Conservation (phyloP, 2,797 vertebrate genomes). For the Tapera naevia region DNA sequence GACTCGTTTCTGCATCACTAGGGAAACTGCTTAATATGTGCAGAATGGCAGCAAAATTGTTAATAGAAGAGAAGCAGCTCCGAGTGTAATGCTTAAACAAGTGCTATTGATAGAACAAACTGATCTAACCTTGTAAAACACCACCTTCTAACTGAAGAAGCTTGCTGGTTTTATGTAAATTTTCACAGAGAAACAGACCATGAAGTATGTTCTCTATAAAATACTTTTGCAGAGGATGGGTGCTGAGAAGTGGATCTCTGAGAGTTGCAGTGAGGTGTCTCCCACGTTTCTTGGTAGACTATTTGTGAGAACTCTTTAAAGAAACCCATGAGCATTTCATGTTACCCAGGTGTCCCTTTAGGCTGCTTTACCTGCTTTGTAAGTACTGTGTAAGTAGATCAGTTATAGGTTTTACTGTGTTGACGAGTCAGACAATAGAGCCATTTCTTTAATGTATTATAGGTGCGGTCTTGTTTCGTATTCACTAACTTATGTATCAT, state of each 20-base stretch:
- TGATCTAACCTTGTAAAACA: not conserved
- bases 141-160: not conserved
- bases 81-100: not conserved
- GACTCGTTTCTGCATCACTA: not conserved
- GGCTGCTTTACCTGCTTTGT: not conserved
- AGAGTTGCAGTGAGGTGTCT: not conserved
- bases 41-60: constrained; percentile 29
- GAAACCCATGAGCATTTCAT: not conserved
- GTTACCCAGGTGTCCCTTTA: not conserved
- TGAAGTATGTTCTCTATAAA: not conserved
- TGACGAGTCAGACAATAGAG: not conserved
- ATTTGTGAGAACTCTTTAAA: not conserved
- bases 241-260: not conserved
- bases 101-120: not conserved
- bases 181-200: not conserved
- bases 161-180: not conserved
- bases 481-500: not conserved
- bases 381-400: not conserved
- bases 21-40: constrained; percentile 13
- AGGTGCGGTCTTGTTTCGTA: not conserved
- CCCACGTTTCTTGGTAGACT: not conserved
- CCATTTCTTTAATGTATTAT: not conserved
- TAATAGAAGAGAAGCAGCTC: not conserved
- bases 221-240: not conserved
- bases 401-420: not conserved